Evolutionary conservation across 2,797 vertebrate species (phyloP).

Genomic region (Bovichtus variegatus): DNA sequence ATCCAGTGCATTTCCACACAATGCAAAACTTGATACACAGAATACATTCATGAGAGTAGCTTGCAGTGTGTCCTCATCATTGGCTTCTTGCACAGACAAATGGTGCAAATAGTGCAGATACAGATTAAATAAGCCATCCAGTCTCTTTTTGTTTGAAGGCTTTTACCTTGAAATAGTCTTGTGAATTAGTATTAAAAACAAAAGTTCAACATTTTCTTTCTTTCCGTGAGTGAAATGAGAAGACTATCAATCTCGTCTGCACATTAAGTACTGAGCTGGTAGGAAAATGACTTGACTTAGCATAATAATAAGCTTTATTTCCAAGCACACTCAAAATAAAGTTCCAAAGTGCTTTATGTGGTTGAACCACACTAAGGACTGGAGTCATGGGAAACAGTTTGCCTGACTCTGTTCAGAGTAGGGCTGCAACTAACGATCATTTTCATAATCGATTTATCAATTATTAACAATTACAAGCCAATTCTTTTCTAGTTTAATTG

Average conservation of each 20-base stretch:
- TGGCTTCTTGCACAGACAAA: background rate
- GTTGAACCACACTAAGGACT: background rate
- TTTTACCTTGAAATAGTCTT: constrained; percentile 28
- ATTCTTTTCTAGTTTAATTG: too few relatives aligned
- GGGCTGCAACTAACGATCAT: too few relatives aligned
- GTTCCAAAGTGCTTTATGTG: background rate
- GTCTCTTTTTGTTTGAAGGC: constrained; percentile 1
- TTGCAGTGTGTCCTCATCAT: background rate
- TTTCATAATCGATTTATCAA: too few relatives aligned
- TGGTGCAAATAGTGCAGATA: background rate
- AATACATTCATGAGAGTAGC: background rate
- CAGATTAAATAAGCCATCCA: constrained; percentile 1
- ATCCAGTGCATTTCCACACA: background rate
- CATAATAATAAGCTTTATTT: background rate
- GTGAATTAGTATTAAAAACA: constrained; percentile 9
- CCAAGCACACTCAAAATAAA: too few relatives aligned
- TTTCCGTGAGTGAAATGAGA: background rate
- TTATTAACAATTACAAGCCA: too few relatives aligned
- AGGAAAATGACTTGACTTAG: background rate
- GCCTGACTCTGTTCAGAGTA: too few relatives aligned
- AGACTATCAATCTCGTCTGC: background rate
- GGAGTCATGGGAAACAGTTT: background rate
- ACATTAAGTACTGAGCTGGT: background rate
- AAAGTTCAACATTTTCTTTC: background rate
- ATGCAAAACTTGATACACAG: background rate